Percentiles rank a stretch among this genome's conserved stretches.
Conservation (phyloP, 1,140 invertebrate species). For the Drosophila ambigua region DNA sequence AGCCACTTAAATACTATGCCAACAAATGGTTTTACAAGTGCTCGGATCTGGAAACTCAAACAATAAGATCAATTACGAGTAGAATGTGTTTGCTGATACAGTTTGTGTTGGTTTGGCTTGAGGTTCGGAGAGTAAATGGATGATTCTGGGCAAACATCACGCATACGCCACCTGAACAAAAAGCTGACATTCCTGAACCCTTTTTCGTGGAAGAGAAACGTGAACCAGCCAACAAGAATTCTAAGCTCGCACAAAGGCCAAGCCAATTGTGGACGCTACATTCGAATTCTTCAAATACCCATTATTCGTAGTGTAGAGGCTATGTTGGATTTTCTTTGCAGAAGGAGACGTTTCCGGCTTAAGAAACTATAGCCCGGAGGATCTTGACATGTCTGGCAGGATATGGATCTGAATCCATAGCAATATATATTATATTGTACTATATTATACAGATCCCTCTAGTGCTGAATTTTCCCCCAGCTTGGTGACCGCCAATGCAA, state of each 20-base stretch:
- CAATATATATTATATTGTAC: too few species aligned
- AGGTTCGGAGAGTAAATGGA: slow-evolving; percentile 3
- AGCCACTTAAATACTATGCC: slow-evolving; percentile 30
- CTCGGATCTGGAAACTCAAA: slow-evolving; percentile 18
- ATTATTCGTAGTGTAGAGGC: neutral
- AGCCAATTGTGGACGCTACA: slow-evolving; percentile 42
- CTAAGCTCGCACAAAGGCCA: slow-evolving; percentile 24
- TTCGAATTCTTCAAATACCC: slow-evolving; percentile 43
- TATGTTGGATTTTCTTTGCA: too few species aligned
- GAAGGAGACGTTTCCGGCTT: too few species aligned
- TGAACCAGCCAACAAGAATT: slow-evolving; percentile 7
- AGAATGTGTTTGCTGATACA: slow-evolving; percentile 10
- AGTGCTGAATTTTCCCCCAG: too few species aligned
- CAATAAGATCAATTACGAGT: slow-evolving; percentile 40
- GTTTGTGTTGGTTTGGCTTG: slow-evolving; percentile 3
- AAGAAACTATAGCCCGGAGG: too few species aligned
- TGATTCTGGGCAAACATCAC: slow-evolving; percentile 29
- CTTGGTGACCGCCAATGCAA: too few species aligned
- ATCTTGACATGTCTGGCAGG: neutral
- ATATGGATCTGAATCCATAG: neutral
- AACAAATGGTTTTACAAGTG: slow-evolving; percentile 14
- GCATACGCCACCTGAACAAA: slow-evolving; percentile 51
- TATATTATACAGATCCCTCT: too few species aligned
- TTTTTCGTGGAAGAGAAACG: slow-evolving; percentile 55
- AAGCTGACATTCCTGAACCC: slow-evolving; percentile 30